phyloP scores from a whole-genome alignment of 2,888 invertebrate genomes.

The Crepidodera aurea region DNA sequence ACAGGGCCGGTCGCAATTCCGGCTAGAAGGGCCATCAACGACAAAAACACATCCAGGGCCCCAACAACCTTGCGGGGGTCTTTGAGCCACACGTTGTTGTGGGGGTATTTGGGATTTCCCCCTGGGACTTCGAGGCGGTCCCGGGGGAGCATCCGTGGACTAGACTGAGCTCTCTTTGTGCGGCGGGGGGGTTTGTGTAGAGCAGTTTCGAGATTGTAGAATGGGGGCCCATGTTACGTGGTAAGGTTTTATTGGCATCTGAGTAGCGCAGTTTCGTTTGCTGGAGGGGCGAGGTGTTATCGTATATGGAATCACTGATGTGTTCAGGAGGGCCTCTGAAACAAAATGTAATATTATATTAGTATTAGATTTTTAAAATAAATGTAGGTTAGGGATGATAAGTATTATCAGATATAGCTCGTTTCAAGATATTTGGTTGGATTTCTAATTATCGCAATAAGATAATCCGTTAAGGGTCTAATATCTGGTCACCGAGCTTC shows the following conservation, averaged over 20 bases:
- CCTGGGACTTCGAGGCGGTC: constrained; percentile 36
- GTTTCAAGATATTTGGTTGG: too few relatives aligned
- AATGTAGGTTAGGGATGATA: too few relatives aligned
- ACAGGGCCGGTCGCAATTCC: constrained; percentile 42
- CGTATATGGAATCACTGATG: constrained; percentile 56
- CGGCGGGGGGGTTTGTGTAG: constrained; percentile 60
- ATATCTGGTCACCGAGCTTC: too few relatives aligned
- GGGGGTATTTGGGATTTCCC: constrained; percentile 21
- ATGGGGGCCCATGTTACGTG: constrained; percentile 62
- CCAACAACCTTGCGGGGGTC: constrained; percentile 36
- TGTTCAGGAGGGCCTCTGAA: constrained; percentile 56
- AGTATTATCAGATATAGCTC: too few relatives aligned
- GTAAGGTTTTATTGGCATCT: constrained; percentile 62
- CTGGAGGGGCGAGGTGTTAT: constrained; percentile 59
- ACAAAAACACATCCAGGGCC: constrained; percentile 40
- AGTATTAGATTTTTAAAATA: too few relatives aligned
- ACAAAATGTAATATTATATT: too few relatives aligned
- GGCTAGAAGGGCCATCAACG: constrained; percentile 34
- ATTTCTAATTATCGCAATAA: too few relatives aligned
- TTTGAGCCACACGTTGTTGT: constrained; percentile 25
- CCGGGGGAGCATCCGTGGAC: constrained; percentile 39
- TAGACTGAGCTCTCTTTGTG: constrained; percentile 63
- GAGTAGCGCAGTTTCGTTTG: constrained; percentile 61
- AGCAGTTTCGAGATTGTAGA: constrained; percentile 60
- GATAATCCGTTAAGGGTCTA: too few relatives aligned